phyloP scores from a whole-genome alignment of 2,888 invertebrate genomes.

The Amblyjoppa proteus region DNA sequence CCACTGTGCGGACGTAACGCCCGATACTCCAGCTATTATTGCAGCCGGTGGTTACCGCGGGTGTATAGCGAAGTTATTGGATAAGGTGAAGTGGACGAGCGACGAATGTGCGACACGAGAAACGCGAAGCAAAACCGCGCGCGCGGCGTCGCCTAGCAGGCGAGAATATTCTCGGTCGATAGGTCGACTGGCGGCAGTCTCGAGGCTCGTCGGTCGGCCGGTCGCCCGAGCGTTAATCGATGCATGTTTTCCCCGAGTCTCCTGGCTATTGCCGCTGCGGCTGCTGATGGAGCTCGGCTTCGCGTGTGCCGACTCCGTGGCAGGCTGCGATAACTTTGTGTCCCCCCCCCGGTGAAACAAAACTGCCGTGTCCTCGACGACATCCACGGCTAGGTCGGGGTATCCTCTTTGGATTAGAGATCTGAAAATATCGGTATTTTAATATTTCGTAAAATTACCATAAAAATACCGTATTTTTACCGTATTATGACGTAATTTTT shows the following conservation, averaged over 20 bases:
- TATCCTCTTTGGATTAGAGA: neutral
- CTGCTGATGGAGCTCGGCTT: conserved; percentile 38
- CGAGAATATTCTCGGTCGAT: conserved; percentile 69
- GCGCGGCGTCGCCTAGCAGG: conserved; percentile 59
- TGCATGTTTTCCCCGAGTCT: conserved; percentile 65
- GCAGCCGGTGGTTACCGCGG: neutral
- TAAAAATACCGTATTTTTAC: too few relatives aligned
- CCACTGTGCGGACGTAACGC: neutral
- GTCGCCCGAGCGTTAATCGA: conserved; percentile 68
- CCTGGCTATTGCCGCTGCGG: conserved; percentile 28
- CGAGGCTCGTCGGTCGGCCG: conserved; percentile 56
- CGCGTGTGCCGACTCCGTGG: conserved; percentile 5
- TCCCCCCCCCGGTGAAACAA: conserved; percentile 2
- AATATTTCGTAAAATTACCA: too few relatives aligned
- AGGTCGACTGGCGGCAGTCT: conserved; percentile 67
- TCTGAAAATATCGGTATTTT: too few relatives aligned
- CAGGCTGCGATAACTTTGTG: neutral
- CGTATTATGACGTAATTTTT: too few relatives aligned
- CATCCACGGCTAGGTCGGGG: neutral
- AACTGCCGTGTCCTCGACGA: conserved; percentile 14
- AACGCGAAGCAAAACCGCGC: conserved; percentile 45
- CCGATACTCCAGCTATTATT: neutral
- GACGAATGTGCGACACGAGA: conserved; percentile 56
- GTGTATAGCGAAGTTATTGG: conserved; percentile 24
- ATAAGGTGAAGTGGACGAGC: conserved; percentile 32